phyloP scores from a whole-genome alignment of 2,113 vertebrate genomes.

The Salvelinus sp. region DNA sequence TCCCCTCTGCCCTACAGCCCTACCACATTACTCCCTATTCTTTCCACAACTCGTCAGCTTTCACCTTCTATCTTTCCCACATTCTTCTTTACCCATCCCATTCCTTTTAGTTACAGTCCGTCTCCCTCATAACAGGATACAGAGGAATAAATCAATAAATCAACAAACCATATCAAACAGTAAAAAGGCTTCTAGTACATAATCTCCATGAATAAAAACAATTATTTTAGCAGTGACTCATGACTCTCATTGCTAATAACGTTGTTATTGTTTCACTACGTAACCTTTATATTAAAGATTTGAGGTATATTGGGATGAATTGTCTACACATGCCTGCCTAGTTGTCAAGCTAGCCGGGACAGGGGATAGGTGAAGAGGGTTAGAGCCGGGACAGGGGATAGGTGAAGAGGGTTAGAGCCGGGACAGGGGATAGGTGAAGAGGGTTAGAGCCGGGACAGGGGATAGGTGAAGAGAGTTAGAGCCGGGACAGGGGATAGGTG shows the following conservation, averaged over 20 bases:
- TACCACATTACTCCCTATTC: too few species aligned
- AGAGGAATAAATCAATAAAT: not conserved
- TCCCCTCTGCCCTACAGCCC: not conserved
- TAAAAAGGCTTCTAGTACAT: not conserved
- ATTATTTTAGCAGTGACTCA: conserved; percentile 6
- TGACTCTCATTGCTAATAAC: conserved; percentile 71
- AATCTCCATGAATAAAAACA: not conserved
- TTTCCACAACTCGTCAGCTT: not conserved
- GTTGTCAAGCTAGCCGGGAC: conserved; percentile 74
- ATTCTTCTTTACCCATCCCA: not conserved
- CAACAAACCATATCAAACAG: not conserved
- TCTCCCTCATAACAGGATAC: conserved; percentile 12
- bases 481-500: conserved; percentile 22
- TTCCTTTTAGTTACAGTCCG: conserved; percentile 12
- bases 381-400: conserved; percentile 18
- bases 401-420: too few species aligned
- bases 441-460: conserved; percentile 57
- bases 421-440: too few species aligned
- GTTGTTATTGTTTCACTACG: conserved; percentile 80
- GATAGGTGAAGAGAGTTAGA: conserved; percentile 55
- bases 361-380: conserved; percentile 38
- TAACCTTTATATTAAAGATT: conserved; percentile 98
- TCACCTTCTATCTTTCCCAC: not conserved
- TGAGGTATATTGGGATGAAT: conserved; percentile 99
- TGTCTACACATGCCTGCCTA: conserved; percentile 91